Base-by-base conservation (phyloP, 92 coral and sea anemone genomes). In the Nematostella vectensis region DNA sequence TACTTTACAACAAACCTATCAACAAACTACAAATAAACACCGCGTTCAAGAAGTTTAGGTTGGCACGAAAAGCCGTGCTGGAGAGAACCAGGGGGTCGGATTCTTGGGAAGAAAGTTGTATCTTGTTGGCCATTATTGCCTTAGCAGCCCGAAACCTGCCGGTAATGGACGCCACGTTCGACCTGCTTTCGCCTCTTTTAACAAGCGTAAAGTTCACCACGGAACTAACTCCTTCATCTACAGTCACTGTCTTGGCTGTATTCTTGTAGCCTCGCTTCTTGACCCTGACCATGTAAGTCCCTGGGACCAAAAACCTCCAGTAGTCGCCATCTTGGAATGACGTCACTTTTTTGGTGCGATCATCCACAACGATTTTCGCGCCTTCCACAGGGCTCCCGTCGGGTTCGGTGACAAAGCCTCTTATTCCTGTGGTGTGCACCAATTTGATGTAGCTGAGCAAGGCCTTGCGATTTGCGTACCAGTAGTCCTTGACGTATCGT, bases 281-380 rank as follows among this genome's bases (percentile, higher is more conserved):
- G 11, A 80, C 98, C 50, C 71, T 72, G 20, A 91, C 58, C 24
- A 63, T 61, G 53, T 91, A 91, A 4, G 62, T 86, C 20, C 98
- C 98, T 2, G 88, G 93, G 20, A 72, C 89, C 3, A 91, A 67
- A 3, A 91, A 80, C 30, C 98, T 72, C 98, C 96, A 86, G 51
- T 59, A 91, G 64, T 91, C 98, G 1, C 98, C 98, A 56, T 75
- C 79, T 58, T 42, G 61, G 42, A 40, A 78, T 8, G 88, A 72
- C 58, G 71, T 71, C 33, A 91, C 75, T 25, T 63, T 67, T 56
- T 91, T 91, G 37, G 89, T 74, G 55, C 98, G 85, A n/a, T 58
- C 56, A 19, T 61, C 82, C n/a, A 91, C 94, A 17, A 74, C 58
- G 43, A 91, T 82, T 57, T 70, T 83, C 12, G 83, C 98, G 23